Percentiles rank a stretch among this genome's conserved stretches.
Evolutionary conservation across 1,140 invertebrate species (phyloP).

Genomic region (Drosophila parvula): DNA sequence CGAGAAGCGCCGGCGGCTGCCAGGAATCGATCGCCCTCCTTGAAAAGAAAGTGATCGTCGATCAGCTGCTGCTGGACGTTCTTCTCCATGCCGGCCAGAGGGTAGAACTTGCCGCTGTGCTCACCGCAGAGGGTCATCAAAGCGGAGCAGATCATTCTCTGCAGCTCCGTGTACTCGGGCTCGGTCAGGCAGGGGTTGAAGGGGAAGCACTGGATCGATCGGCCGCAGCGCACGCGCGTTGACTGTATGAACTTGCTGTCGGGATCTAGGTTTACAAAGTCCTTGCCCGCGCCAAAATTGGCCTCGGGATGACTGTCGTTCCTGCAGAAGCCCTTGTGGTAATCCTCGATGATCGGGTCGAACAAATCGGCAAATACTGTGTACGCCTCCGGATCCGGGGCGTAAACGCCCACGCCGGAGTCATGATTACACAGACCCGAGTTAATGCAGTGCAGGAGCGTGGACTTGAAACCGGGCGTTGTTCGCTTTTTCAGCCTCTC

Average conservation of each 20-base stretch:
- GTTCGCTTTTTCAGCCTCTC: slow-evolving; percentile 94
- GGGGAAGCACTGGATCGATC: slow-evolving; percentile 94
- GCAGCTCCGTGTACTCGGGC: slow-evolving; percentile 95
- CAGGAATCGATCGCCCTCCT: slow-evolving; percentile 92
- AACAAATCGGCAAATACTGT: slow-evolving; percentile 94
- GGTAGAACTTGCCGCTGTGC: slow-evolving; percentile 95
- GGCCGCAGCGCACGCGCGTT: slow-evolving; percentile 96
- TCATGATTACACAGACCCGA: slow-evolving; percentile 94
- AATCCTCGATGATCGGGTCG: slow-evolving; percentile 98
- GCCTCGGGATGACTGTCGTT: slow-evolving; percentile 94
- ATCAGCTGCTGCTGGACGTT: slow-evolving; percentile 95
- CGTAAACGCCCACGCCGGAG: slow-evolving; percentile 97
- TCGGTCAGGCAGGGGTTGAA: slow-evolving; percentile 98
- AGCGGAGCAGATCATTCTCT: slow-evolving; percentile 91
- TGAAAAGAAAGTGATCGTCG: slow-evolving; percentile 98
- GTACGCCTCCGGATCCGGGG: slow-evolving; percentile 97
- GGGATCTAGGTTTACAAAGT: slow-evolving; percentile 95
- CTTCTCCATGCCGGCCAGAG: slow-evolving; percentile 96
- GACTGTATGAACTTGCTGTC: slow-evolving; percentile 94
- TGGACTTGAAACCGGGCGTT: slow-evolving; percentile 92
- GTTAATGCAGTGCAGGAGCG: slow-evolving; percentile 95
- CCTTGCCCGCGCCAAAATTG: slow-evolving; percentile 95
- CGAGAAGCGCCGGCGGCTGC: slow-evolving; percentile 93
- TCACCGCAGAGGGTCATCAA: slow-evolving; percentile 91
- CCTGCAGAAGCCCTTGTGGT: slow-evolving; percentile 95